Base-by-base conservation (phyloP, 2,888 invertebrate genomes). In the Tetramorium bicarinatum region DNA sequence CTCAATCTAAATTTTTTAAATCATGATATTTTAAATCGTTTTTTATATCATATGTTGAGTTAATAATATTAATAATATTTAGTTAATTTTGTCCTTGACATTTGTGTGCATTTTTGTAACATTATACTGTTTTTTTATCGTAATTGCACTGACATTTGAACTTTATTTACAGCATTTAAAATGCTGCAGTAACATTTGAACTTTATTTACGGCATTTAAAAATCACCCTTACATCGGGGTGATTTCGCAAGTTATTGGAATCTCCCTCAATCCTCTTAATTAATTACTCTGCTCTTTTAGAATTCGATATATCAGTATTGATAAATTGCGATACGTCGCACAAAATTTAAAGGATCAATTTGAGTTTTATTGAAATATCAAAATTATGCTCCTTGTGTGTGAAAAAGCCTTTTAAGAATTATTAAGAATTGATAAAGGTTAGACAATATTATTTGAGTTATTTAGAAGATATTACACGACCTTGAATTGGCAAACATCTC, bases 1-100 rank as follows among this genome's bases (percentile, higher is more conserved):
- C 3, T 56, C 15, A 6, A 56, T 7, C 15, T 59, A 34, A 11
- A 38, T 41, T 41, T 13, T 62, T 38, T 18, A 1, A 41, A 41
- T 41, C n/a, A 6, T 21, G 13, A 38, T 62, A 38, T n/a, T n/a
- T n/a, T n/a, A n/a, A n/a, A n/a, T n/a, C n/a, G n/a, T n/a, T n/a
- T n/a, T n/a, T n/a, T n/a, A n/a, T n/a, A n/a, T n/a, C n/a, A n/a
- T 34, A 34, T 18, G 13, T 38, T 38, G 8, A n/a, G n/a, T 38
- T 59, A 59, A 34, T 64, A 64, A 41, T 41, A 64, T 64, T 64
- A 64, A 62, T n/a, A n/a, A 52, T 21, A 38, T 41, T 62, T 41
- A 38, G 6, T 41, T 64, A 64, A 41, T 64, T 64, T 64, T 64
- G 3, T 21, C 41, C 41, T 41, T 41, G 21, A 41, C 18, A 21